Evolutionary conservation across 53 echinoderm and acorn worm species (phyloP).

Genomic region (Mesocentrotus franciscanus): DNA sequence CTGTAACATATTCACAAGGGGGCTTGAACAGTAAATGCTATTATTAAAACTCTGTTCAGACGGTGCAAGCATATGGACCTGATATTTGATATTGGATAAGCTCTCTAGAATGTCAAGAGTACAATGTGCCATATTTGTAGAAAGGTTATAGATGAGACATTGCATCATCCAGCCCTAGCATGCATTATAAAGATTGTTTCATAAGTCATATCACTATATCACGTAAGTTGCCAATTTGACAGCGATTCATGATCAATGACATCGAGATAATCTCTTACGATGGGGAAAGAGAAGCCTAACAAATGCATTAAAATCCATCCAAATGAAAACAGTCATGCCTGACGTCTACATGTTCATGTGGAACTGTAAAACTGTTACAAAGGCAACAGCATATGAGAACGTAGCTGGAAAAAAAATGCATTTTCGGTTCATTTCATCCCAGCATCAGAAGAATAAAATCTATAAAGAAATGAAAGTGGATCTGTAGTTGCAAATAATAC

Average conservation of each 20-base stretch:
- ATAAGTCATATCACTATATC: too few relatives aligned
- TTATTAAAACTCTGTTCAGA: background rate
- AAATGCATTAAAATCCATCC: too few relatives aligned
- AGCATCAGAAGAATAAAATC: too few relatives aligned
- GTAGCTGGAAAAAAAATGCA: too few relatives aligned
- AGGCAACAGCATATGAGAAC: too few relatives aligned
- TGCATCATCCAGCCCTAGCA: background rate
- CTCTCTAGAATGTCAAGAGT: background rate
- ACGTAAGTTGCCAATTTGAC: background rate
- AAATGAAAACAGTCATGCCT: too few relatives aligned
- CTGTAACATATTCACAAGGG: background rate
- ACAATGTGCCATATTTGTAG: background rate
- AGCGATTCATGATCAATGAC: background rate
- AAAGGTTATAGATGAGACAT: background rate
- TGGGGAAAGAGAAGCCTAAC: background rate
- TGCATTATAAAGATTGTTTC: too few relatives aligned
- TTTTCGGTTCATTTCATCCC: too few relatives aligned
- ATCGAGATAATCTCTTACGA: background rate
- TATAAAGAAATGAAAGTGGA: background rate
- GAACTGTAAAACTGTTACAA: too few relatives aligned
- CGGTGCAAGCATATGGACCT: background rate
- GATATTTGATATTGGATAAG: background rate
- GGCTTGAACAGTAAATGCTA: background rate
- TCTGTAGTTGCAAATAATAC: background rate
- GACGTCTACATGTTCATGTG: too few relatives aligned